These are phyloP conservation scores for Stratiomys singularior DNA, from an alignment of 2,888 invertebrate species.

Conservation along the genomic window DNA sequence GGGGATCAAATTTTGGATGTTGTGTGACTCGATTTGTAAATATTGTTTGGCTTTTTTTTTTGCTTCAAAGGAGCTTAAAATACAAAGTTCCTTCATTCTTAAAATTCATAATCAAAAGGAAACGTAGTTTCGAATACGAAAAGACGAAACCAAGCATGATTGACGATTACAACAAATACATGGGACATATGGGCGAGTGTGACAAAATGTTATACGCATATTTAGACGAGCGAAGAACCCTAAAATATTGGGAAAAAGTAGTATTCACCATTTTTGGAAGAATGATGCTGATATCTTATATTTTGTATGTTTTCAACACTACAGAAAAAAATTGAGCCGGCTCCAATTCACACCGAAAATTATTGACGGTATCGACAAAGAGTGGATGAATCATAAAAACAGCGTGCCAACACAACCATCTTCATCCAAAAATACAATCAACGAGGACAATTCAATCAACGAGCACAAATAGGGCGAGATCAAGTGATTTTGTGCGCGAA, in stretches of 20 bases:
- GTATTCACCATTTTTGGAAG: no score
- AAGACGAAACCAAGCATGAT: no score
- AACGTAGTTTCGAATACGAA: conserved; percentile 43
- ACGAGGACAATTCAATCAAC: no score
- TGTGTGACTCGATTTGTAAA: conserved; percentile 32
- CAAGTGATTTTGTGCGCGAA: no score
- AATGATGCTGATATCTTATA: conserved; percentile 56
- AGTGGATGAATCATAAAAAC: no score
- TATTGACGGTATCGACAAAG: conserved; percentile 53
- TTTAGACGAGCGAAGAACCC: no score
- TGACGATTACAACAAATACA: conserved; percentile 53
- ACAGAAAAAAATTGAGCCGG: no score
- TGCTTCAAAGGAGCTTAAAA: conserved; percentile 26
- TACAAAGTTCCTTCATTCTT: neutral
- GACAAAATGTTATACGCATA: conserved; percentile 56
- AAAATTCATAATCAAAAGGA: conserved; percentile 24
- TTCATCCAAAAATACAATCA: no score
- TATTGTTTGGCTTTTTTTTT: conserved; percentile 36
- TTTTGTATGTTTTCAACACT: conserved; percentile 56
- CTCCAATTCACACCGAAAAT: conserved; percentile 55
- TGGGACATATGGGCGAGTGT: conserved; percentile 55
- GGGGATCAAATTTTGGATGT: conserved; percentile 38
- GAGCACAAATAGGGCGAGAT: conserved; percentile 49
- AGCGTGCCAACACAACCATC: no score
- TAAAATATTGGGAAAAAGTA: no score